Evolutionary conservation across 2,797 vertebrate genomes (phyloP), one percentile per base, ranked within the genome.

Genomic region (Coracias cyanogaster): DNA sequence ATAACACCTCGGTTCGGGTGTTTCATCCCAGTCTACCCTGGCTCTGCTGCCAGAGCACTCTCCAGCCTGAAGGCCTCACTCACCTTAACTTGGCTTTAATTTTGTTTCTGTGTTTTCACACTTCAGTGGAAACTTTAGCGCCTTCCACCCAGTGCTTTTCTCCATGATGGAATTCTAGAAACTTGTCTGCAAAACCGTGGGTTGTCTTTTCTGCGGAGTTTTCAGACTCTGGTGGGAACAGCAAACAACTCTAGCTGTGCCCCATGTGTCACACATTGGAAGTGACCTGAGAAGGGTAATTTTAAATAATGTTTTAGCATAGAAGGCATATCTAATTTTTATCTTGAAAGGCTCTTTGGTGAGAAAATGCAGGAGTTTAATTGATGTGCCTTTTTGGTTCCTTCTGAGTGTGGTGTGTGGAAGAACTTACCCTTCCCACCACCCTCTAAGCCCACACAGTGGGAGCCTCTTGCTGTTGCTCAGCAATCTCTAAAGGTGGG

Each of bases 271-370:
- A n/a, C 62, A 66, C 17, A 2, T 10, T 84, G 73, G n/a, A 86
- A 93, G 49, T 61, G 72, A 88, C 57, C 65, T 54, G 61, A 49
- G 88, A 86, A 93, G 58, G 60, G 64, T 81, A 29, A 83, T 94
- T 95, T 93, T 71, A 83, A 90, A 92, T 91, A 94, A 77, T 19
- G 26, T 86, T 91, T 90, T 15, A 58, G 62, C 0, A 0, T 43
- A 21, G 80, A 90, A 83, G n/a, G 4, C 55, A 33, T 79, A 69
- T 79, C 49, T 94, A 48, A 82, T 94, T 80, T 87, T 46, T 21
- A 94, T 96, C 55, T 78, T 82, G 55, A 79, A 82, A 86, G 62
- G 55, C 22, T 70, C 37, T 82, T 77, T 70, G 93, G 76, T 64
- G 89, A 83, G 55, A 76, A 93, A 83, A 88, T 33, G 12, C 61